Conservation (phyloP, 2,113 vertebrate species). For the Vireo altiloquus region DNA sequence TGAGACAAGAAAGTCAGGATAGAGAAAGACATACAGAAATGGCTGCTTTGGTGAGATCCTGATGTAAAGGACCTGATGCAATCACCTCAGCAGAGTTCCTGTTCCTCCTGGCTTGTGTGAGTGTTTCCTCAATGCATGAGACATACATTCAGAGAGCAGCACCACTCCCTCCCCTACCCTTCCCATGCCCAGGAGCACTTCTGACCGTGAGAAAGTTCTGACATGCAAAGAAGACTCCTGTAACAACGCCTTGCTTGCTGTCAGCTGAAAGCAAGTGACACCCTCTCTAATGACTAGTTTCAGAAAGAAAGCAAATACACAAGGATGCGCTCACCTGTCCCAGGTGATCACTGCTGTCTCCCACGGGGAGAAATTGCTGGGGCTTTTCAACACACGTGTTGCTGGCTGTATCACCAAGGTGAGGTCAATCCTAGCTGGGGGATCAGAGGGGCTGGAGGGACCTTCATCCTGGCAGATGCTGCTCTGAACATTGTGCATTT, state of each 20-base stretch:
- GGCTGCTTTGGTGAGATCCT: background rate
- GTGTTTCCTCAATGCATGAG: constrained; percentile 47
- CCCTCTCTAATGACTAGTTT: constrained; percentile 51
- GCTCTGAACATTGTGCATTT: background rate
- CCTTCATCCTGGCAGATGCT: background rate
- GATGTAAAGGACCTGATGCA: constrained; percentile 24
- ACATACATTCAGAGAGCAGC: constrained; percentile 6
- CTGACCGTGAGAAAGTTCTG: constrained; percentile 59
- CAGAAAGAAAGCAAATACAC: constrained; percentile 50
- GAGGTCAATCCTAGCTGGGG: background rate
- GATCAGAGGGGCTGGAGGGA: background rate
- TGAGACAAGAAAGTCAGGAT: background rate
- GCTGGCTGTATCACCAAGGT: background rate
- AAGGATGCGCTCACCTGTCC: background rate
- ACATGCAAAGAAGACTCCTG: constrained; percentile 21
- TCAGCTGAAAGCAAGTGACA: constrained; percentile 62
- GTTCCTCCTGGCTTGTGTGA: constrained; percentile 32
- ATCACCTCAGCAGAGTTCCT: constrained; percentile 6
- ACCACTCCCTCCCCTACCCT: constrained; percentile 48
- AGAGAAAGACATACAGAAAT: background rate
- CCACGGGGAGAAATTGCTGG: background rate
- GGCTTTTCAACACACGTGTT: background rate
- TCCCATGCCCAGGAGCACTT: constrained; percentile 19
- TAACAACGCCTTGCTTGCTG: constrained; percentile 43
- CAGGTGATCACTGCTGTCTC: constrained; percentile 1